phyloP scores from a whole-genome alignment of 2,113 vertebrate genomes.

The Neopipo cinnamomea region DNA sequence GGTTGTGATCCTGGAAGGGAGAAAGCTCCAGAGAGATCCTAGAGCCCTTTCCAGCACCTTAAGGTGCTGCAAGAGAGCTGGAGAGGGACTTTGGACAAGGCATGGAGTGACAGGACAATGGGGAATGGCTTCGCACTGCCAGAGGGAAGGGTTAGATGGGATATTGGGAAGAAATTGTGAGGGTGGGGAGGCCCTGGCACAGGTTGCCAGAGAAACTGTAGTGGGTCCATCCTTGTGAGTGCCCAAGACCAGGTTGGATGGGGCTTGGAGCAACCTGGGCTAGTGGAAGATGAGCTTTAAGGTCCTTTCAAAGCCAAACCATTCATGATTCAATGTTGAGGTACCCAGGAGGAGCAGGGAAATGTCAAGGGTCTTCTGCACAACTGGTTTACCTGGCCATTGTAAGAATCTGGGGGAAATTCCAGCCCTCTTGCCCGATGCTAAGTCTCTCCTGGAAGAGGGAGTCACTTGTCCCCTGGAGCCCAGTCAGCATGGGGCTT shows the following conservation, averaged over 20 bases:
- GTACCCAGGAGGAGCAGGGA: background rate
- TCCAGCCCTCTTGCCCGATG: background rate
- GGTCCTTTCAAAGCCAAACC: background rate
- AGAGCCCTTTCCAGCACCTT: background rate
- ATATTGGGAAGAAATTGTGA: background rate
- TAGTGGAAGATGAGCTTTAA: background rate
- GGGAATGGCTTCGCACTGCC: background rate
- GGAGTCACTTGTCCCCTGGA: background rate
- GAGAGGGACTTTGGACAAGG: background rate
- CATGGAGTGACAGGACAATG: background rate
- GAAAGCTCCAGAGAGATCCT: background rate
- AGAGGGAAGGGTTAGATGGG: background rate
- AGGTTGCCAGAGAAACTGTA: background rate
- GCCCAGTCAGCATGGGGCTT: background rate
- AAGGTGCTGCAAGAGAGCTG: background rate
- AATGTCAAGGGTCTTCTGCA: background rate
- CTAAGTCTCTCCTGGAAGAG: background rate
- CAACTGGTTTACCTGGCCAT: background rate
- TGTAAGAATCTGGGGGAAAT: background rate
- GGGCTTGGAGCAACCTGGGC: rapidly evolving
- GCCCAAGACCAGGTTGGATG: rapidly evolving
- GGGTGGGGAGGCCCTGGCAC: background rate
- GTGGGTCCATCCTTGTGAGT: background rate
- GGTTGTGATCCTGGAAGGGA: background rate
- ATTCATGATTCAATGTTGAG: background rate